phyloP scores from a whole-genome alignment of 2,113 vertebrate genomes.

The Mus musculus region DNA sequence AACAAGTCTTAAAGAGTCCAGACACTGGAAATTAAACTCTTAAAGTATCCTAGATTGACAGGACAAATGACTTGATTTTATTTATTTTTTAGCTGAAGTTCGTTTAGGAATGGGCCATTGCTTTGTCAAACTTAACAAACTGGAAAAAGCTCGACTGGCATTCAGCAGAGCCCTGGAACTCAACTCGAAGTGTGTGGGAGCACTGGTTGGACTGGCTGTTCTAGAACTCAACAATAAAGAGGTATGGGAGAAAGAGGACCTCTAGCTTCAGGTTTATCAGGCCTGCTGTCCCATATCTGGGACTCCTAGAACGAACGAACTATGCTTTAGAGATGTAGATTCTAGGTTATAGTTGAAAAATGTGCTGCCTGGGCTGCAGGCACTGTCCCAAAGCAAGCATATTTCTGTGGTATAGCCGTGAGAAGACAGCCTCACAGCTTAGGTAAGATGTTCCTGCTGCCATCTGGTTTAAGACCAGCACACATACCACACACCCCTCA shows the following conservation, averaged over 20 bases:
- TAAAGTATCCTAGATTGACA: constrained; percentile 17
- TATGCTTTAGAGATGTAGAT: constrained; percentile 35
- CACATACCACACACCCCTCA: not conserved
- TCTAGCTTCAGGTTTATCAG: not conserved
- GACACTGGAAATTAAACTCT: constrained; percentile 8
- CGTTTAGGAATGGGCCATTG: constrained; percentile 99
- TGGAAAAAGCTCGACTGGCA: constrained; percentile 97
- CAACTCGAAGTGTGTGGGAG: constrained; percentile 98
- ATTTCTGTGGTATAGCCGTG: not conserved
- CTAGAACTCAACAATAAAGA: constrained; percentile 99
- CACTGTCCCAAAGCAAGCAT: not conserved
- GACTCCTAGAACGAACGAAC: not conserved
- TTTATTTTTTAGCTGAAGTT: constrained; percentile 92
- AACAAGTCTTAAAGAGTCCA: not conserved
- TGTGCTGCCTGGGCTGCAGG: not conserved
- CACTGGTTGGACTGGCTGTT: constrained; percentile 97
- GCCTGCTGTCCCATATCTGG: not conserved
- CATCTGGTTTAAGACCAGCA: constrained; percentile 1
- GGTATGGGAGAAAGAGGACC: constrained; percentile 76
- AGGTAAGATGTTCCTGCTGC: not conserved
- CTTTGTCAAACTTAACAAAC: constrained; percentile 97
- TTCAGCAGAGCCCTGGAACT: constrained; percentile 97
- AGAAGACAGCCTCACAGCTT: not conserved
- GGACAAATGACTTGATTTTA: constrained; percentile 67
- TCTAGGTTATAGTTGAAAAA: constrained; percentile 7